Base-by-base conservation (phyloP, 2,888 invertebrate species). In the Himalopsyche kuldschensis region DNA sequence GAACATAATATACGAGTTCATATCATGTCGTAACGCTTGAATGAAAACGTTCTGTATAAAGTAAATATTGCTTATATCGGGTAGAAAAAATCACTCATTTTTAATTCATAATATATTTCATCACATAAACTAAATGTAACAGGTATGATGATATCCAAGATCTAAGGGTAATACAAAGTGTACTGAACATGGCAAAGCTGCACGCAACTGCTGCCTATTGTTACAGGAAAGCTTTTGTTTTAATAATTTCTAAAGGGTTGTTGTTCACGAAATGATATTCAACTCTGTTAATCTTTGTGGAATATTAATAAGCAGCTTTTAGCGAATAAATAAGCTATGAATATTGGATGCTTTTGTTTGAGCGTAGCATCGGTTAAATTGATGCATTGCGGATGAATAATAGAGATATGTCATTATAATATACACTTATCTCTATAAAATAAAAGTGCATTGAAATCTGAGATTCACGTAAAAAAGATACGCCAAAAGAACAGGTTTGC, bases 241-340 rank as follows among this genome's bases (percentile, higher is more conserved):
- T 81, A 84, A 75, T 81, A 80, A 81, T 79, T 83, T 84, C 80
- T 75, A 78, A 78, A 81, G 80, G 81, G n/a, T 55, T 75, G 80
- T 83, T 83, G 83, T 83, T 80, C 75, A 55, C 75, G 75, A 80
- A 84, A 84, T 84, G 84, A 84, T 84, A 84, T 84, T 84, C 84
- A 84, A 75, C 78, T 75, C 81, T 84, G 84, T 84, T 84, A 80
- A 84, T 84, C 81, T 84, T 81, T 75, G 78, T 35, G 78, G 47
- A 81, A 78, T 84, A 81, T 84, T 84, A 81, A 81, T 80, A 83
- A 79, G 84, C 80, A 76, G 84, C 75, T 84, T 84, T 79, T 80
- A 80, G 63, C 46, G 48, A 82, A 81, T 83, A 83, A 76, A 76
- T 76, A 83, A 79, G 30, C 76, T 41, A 75, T 41, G 63, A 77